Evolutionary conservation across 2,797 vertebrate species (phyloP).

Genomic region (Petrocephalus schoutedeni): DNA sequence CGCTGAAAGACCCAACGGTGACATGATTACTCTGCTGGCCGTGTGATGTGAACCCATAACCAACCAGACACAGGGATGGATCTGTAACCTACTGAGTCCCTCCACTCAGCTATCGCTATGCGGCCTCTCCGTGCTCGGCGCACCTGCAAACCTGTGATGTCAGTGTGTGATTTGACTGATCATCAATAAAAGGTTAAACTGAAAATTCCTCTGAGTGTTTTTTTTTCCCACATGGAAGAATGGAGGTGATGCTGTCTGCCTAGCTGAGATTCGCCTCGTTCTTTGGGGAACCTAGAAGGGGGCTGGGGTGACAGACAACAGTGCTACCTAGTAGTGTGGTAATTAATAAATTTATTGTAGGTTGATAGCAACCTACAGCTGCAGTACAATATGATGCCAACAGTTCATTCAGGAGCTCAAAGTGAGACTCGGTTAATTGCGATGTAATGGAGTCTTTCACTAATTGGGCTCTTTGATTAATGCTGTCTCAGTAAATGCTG

Average conservation of each 20-base stretch:
- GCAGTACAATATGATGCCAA: not conserved
- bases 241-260: not conserved
- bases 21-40: not conserved
- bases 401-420: not conserved
- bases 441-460: not conserved
- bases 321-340: not conserved
- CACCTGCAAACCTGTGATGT: not conserved
- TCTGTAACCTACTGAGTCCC: not conserved
- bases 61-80: not conserved
- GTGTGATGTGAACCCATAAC: not conserved
- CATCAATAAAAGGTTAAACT: constrained; percentile 1
- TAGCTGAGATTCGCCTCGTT: not conserved
- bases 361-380: not conserved
- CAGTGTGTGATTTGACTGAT: not conserved
- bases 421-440: not conserved
- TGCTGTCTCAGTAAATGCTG: not conserved
- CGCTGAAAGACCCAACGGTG: not conserved
- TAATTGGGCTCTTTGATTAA: not conserved
- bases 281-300: not conserved
- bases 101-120: not conserved
- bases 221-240: not conserved
- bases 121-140: not conserved
- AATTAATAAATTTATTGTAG: not conserved
- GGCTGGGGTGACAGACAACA: not conserved
- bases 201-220: not conserved